phyloP scores from a whole-genome alignment of 2,888 invertebrate genomes.

The Flexamia atlantica region DNA sequence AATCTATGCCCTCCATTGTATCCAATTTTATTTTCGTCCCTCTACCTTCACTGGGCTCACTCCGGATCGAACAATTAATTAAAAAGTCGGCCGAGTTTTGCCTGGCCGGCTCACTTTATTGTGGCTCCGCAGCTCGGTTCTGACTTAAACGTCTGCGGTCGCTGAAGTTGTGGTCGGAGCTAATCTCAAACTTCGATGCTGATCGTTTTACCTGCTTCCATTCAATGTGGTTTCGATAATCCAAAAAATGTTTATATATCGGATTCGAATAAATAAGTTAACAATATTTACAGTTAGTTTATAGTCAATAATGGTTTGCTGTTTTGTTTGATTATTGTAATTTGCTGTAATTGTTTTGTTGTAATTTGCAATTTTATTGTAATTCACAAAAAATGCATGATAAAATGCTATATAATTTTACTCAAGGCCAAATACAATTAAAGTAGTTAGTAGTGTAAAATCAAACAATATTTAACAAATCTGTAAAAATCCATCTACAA shows the following conservation, averaged over 20 bases:
- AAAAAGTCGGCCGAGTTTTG: conserved; percentile 12
- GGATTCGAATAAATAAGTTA: too few species aligned
- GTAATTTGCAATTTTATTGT: too few species aligned
- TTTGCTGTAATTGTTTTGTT: too few species aligned
- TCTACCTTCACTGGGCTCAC: not conserved
- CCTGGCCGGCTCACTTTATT: not conserved
- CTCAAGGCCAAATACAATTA: too few species aligned
- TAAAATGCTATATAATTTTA: too few species aligned
- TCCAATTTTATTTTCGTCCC: conserved; percentile 13
- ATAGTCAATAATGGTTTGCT: too few species aligned
- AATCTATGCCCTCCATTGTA: conserved; percentile 20
- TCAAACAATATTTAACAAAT: too few species aligned
- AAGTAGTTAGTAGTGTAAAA: too few species aligned
- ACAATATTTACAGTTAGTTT: too few species aligned
- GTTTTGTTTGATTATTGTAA: too few species aligned
- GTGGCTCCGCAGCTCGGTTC: not conserved
- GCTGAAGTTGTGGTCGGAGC: not conserved
- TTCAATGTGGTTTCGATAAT: not conserved
- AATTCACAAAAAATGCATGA: too few species aligned
- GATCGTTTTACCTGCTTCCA: not conserved
- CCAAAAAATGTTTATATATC: not conserved
- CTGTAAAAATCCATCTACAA: too few species aligned
- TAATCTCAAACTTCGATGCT: not conserved
- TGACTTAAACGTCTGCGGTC: conserved; percentile 34
- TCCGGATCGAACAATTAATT: not conserved